A percentile compares a stretch with the other conserved stretches of the same genome.
phyloP scores from a whole-genome alignment of 2,113 vertebrate genomes.

The Podarcis muralis region DNA sequence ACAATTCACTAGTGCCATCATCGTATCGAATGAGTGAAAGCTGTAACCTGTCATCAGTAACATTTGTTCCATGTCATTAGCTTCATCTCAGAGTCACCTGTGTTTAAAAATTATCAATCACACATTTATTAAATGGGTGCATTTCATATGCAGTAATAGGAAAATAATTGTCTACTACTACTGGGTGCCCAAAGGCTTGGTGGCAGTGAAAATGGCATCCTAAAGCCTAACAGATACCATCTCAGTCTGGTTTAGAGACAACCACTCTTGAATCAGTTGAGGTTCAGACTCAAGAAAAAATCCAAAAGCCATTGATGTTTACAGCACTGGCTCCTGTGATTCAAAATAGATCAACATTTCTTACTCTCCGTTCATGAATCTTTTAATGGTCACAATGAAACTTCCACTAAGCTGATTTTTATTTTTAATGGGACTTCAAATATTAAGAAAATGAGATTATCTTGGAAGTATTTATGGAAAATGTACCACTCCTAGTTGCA shows the following conservation, averaged over 20 bases:
- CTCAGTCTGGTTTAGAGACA: constrained; percentile 16
- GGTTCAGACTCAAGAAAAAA: constrained; percentile 33
- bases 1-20: constrained; percentile 52
- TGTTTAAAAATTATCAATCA: constrained; percentile 50
- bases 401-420: background rate
- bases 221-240: constrained; percentile 25
- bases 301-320: constrained; percentile 46
- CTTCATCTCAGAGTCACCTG: constrained; percentile 18
- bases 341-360: background rate
- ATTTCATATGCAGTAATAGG: constrained; percentile 12
- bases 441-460: background rate
- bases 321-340: constrained; percentile 17
- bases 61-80: constrained; percentile 80
- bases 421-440: background rate
- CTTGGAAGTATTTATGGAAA: background rate
- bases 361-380: background rate
- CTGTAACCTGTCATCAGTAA: constrained; percentile 75
- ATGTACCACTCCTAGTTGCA: background rate
- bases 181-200: constrained; percentile 14
- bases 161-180: constrained; percentile 29
- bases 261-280: background rate
- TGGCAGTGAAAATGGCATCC: background rate
- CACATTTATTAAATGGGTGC: constrained; percentile 37
- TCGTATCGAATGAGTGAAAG: constrained; percentile 73
- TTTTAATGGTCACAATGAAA: constrained; percentile 3